phyloP scores from a whole-genome alignment of 2,888 invertebrate species.

The Pharmacophagus antenor region DNA sequence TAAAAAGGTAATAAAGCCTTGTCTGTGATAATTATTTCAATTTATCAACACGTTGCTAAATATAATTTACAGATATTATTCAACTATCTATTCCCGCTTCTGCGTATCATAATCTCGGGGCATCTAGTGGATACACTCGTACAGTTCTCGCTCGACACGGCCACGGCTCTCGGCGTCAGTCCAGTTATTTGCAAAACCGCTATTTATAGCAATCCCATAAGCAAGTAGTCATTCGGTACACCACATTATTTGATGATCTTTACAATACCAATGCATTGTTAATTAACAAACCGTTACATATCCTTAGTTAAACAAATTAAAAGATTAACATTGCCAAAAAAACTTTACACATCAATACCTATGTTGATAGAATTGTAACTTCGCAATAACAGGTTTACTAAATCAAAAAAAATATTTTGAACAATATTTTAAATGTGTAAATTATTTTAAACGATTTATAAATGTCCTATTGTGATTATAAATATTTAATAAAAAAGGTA shows the following conservation, averaged over 20 bases:
- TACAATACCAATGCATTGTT: neutral
- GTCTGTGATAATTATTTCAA: no score
- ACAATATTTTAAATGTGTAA: no score
- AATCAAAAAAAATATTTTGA: neutral
- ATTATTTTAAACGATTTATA: no score
- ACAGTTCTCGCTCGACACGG: slow-evolving; percentile 54
- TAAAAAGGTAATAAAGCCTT: no score
- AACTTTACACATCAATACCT: no score
- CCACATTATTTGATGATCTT: slow-evolving; percentile 13
- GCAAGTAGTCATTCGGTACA: slow-evolving; percentile 51
- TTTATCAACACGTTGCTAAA: no score
- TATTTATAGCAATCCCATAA: slow-evolving; percentile 73
- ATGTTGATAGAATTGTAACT: neutral
- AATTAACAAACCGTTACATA: neutral
- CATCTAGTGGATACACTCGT: slow-evolving; percentile 43
- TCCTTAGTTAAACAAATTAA: neutral
- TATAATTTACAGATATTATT: neutral
- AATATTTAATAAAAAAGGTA: no score
- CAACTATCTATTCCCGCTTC: slow-evolving; percentile 35
- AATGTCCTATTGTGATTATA: no score
- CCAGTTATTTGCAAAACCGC: slow-evolving; percentile 78
- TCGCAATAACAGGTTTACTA: neutral
- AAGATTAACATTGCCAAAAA: neutral
- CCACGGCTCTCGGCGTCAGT: slow-evolving; percentile 59
- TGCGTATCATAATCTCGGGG: slow-evolving; percentile 45